phyloP scores from a whole-genome alignment of 1,140 invertebrate genomes.

The Lasaia peninsularis region DNA sequence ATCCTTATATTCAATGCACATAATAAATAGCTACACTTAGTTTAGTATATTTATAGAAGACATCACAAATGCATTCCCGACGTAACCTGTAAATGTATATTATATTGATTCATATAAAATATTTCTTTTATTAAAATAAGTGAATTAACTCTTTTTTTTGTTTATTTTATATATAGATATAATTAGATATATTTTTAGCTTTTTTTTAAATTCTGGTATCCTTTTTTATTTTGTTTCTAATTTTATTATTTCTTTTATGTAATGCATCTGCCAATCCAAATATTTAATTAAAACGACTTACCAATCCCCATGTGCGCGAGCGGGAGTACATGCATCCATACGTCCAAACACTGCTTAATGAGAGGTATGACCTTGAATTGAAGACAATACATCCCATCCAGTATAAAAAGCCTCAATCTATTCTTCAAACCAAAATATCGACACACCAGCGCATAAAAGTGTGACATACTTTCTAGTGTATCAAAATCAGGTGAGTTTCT shows the following conservation, averaged over 20 bases:
- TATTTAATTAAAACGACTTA: slow-evolving; percentile 27
- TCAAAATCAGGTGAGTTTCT: slow-evolving; percentile 54
- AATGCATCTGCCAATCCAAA: slow-evolving; percentile 13
- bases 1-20: no score
- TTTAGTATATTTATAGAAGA: no score
- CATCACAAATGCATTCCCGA: no score
- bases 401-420: slow-evolving; percentile 55
- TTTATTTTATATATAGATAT: no score
- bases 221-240: no score
- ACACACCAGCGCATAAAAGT: slow-evolving; percentile 66
- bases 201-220: no score
- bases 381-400: slow-evolving; percentile 72
- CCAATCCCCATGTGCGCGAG: slow-evolving; percentile 54
- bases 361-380: slow-evolving; percentile 56
- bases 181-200: no score
- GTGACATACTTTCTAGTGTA: slow-evolving; percentile 52
- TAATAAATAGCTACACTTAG: no score
- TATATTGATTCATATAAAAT: no score
- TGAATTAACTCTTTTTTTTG: no score
- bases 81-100: no score
- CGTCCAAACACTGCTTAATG: slow-evolving; percentile 59
- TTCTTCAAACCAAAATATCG: slow-evolving; percentile 50
- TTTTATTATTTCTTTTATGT: slow-evolving; percentile 1
- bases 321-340: slow-evolving; percentile 65
- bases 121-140: no score